Evolutionary conservation across 1,140 invertebrate species (phyloP).

Genomic region (Orussus abietinus): DNA sequence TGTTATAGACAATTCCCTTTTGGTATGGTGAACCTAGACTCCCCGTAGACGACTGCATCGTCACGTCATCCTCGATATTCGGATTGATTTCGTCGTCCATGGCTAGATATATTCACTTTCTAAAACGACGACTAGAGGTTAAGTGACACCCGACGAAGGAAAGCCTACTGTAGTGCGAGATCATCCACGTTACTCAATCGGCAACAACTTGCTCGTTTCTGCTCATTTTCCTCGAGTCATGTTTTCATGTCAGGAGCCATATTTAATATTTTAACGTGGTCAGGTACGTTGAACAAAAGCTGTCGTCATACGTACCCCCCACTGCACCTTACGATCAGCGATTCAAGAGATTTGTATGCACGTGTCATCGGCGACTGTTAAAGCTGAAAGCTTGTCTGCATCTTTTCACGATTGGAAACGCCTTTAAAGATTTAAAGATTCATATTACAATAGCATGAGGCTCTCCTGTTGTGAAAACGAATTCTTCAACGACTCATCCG

Average conservation of each 20-base stretch:
- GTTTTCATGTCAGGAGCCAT: constrained; percentile 20
- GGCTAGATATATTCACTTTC: constrained; percentile 1
- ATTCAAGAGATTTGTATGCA: too few species aligned
- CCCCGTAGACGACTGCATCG: constrained; percentile 22
- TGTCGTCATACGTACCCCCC: constrained; percentile 10
- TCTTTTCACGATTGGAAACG: too few species aligned
- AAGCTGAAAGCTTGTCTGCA: too few species aligned
- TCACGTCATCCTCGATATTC: constrained; percentile 19
- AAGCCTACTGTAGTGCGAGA: not conserved
- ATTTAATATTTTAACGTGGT: constrained; percentile 14
- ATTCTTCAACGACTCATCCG: too few species aligned
- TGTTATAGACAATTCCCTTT: constrained; percentile 64
- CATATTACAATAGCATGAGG: too few species aligned
- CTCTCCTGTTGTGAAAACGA: too few species aligned
- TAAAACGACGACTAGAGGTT: constrained; percentile 7
- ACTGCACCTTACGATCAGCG: too few species aligned
- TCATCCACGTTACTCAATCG: constrained; percentile 9
- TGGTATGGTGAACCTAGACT: constrained; percentile 49
- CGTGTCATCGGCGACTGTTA: too few species aligned
- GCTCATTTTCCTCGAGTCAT: constrained; percentile 27
- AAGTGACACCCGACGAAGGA: constrained; percentile 3
- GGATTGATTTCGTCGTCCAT: constrained; percentile 11
- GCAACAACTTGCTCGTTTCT: constrained; percentile 8
- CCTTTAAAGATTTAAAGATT: too few species aligned
- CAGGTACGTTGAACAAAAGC: constrained; percentile 10